Evolutionary conservation across 2,888 invertebrate species (phyloP).

Genomic region (Melieria omissa): DNA sequence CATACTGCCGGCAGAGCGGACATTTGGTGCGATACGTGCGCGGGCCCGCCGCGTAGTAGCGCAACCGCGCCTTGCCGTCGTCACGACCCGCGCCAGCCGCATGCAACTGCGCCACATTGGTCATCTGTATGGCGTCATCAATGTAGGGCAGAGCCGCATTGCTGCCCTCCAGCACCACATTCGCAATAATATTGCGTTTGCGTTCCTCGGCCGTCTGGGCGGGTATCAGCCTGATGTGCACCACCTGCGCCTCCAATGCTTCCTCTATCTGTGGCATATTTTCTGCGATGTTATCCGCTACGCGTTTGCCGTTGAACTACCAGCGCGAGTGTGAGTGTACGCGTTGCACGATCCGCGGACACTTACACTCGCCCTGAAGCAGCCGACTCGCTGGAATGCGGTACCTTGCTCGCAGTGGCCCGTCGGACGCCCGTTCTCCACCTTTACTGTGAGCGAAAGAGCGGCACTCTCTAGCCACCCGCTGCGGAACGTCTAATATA

Average conservation of each 20-base stretch:
- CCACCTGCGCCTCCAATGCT: constrained; percentile 42
- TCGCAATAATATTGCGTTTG: constrained; percentile 57
- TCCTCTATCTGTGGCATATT: too few relatives aligned
- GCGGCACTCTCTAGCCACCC: too few relatives aligned
- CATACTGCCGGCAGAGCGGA: constrained; percentile 59
- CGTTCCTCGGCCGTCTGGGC: constrained; percentile 55
- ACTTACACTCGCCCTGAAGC: too few relatives aligned
- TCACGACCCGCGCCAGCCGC: constrained; percentile 21
- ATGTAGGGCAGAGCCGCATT: constrained; percentile 54
- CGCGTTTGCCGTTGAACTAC: too few relatives aligned
- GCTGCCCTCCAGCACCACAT: constrained; percentile 54
- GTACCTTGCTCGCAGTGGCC: too few relatives aligned
- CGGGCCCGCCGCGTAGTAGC: constrained; percentile 61
- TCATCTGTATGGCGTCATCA: constrained; percentile 50
- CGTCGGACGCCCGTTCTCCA: too few relatives aligned
- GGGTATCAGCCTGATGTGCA: constrained; percentile 57
- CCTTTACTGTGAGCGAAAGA: too few relatives aligned
- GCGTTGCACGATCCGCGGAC: too few relatives aligned
- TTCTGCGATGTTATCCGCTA: too few relatives aligned
- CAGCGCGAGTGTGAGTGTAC: too few relatives aligned
- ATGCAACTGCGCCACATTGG: constrained; percentile 39
- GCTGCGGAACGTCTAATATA: too few relatives aligned
- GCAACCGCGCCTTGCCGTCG: constrained; percentile 43
- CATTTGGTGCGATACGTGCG: constrained; percentile 59
- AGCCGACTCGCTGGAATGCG: too few relatives aligned